Conservation (phyloP, 2,888 invertebrate species). For the Bombylius discolor region DNA sequence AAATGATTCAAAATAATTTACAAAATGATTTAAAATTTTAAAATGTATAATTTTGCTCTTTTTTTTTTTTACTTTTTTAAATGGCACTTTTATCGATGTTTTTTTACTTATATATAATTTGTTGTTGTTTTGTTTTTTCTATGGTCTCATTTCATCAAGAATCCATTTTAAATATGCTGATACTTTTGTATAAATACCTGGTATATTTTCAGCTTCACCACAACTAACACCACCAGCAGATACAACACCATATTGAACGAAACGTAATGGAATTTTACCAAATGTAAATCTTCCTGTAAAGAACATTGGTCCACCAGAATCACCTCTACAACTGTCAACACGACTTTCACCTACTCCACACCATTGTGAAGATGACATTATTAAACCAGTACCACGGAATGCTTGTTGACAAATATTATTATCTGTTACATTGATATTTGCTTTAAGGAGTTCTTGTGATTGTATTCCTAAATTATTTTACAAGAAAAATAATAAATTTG, state of each 20-base stretch:
- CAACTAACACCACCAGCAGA: slow-evolving; percentile 48
- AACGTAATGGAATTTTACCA: slow-evolving; percentile 15
- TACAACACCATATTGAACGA: slow-evolving; percentile 42
- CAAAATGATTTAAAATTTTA: no score
- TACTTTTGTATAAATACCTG: slow-evolving; percentile 45
- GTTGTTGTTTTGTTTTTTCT: background rate
- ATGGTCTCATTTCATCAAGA: slow-evolving; percentile 16
- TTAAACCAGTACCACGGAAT: slow-evolving; percentile 17
- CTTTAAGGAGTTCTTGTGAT: slow-evolving; percentile 24
- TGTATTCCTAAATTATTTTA: no score
- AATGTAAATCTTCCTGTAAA: slow-evolving; percentile 10
- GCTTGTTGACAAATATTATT: slow-evolving; percentile 26
- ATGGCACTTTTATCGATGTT: no score
- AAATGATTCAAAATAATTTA: no score
- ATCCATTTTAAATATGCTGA: slow-evolving; percentile 44
- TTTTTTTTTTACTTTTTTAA: no score
- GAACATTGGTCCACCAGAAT: slow-evolving; percentile 24
- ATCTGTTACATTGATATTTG: slow-evolving; percentile 26
- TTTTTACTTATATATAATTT: no score
- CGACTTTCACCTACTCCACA: slow-evolving; percentile 40
- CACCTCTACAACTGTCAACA: slow-evolving; percentile 13
- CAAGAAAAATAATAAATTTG: no score
- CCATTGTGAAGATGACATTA: slow-evolving; percentile 28
- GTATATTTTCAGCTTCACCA: slow-evolving; percentile 34
- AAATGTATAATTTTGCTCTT: no score